phyloP scores from a whole-genome alignment of 2,888 invertebrate species.

The Acheta domesticus region DNA sequence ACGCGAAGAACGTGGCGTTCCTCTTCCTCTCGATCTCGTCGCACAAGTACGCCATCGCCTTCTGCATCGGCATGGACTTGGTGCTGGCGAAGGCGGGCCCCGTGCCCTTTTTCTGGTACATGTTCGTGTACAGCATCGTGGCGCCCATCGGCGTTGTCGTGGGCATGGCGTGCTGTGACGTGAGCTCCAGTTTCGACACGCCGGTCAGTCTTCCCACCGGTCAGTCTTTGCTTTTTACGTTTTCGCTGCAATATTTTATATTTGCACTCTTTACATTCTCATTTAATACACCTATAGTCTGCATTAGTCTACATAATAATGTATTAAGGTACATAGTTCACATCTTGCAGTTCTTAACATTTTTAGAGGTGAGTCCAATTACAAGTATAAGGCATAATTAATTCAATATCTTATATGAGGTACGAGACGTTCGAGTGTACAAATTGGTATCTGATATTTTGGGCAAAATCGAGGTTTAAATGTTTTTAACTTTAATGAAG shows the following conservation, averaged over 20 bases:
- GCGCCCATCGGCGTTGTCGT: conserved; percentile 50
- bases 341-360: too few relatives aligned
- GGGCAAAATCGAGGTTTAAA: too few relatives aligned
- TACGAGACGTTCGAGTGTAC: too few relatives aligned
- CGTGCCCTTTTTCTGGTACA: conserved; percentile 45
- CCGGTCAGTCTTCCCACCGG: conserved; percentile 20
- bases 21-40: conserved; percentile 37
- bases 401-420: too few relatives aligned
- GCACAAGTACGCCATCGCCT: conserved; percentile 44
- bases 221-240: not conserved
- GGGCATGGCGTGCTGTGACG: conserved; percentile 45
- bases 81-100: conserved; percentile 38
- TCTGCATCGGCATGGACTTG: conserved; percentile 44
- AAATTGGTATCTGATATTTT: too few relatives aligned
- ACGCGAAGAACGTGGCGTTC: not conserved
- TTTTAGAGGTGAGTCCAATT: too few relatives aligned
- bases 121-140: conserved; percentile 46
- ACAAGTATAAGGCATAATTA: too few relatives aligned
- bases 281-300: too few relatives aligned
- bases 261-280: not conserved
- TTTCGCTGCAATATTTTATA: not conserved
- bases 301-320: too few relatives aligned
- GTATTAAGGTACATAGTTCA: too few relatives aligned
- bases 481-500: too few relatives aligned
- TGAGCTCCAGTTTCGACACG: conserved; percentile 21